phyloP scores from a whole-genome alignment of 2,888 invertebrate species.

The Plutella xylostella region DNA sequence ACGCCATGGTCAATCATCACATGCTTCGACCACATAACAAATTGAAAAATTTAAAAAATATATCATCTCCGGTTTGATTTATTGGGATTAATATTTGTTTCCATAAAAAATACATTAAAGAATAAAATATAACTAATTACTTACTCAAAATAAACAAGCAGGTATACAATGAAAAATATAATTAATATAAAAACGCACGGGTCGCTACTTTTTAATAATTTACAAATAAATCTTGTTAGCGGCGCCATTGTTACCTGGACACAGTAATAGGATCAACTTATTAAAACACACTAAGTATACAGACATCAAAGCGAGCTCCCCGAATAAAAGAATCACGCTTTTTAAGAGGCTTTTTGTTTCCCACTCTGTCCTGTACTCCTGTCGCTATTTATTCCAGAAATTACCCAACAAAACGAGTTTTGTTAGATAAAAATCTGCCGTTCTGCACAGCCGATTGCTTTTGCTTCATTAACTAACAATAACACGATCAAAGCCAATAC shows the following conservation, averaged over 20 bases:
- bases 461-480: constrained; percentile 8
- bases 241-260: constrained; percentile 64
- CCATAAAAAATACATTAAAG: too few relatives aligned
- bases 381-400: neutral
- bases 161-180: too few relatives aligned
- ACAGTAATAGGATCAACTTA: constrained; percentile 71
- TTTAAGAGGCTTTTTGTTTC: constrained; percentile 51
- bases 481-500: neutral
- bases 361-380: neutral
- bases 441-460: too few relatives aligned
- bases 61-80: too few relatives aligned
- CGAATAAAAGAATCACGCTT: constrained; percentile 47
- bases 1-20: too few relatives aligned
- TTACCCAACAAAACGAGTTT: neutral
- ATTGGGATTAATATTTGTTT: too few relatives aligned
- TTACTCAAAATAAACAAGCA: too few relatives aligned
- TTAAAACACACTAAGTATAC: constrained; percentile 63
- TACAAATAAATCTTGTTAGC: constrained; percentile 69
- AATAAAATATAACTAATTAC: neutral
- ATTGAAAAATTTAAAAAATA: too few relatives aligned
- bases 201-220: constrained; percentile 60
- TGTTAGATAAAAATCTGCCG: neutral
- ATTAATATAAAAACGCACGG: too few relatives aligned
- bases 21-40: too few relatives aligned
- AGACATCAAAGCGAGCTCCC: constrained; percentile 61